A percentile compares a stretch with the other conserved stretches of the same genome.
These are phyloP conservation scores for Patagioenas fasciata DNA, from an alignment of 2,113 vertebrate genomes.

Conservation along the genomic window DNA sequence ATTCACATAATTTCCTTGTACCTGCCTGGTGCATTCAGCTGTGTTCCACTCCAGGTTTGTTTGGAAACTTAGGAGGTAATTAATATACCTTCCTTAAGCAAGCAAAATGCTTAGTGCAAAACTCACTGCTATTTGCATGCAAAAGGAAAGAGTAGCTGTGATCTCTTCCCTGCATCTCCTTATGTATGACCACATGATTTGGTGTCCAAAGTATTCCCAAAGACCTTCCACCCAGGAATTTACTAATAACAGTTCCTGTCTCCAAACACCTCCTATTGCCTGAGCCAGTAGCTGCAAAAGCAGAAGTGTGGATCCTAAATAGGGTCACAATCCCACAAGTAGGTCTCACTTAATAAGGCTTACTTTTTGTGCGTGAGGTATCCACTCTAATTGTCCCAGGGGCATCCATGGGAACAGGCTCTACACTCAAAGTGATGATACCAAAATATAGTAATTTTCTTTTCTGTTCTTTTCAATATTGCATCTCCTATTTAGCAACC, in stretches of 20 bases:
- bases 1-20: not conserved
- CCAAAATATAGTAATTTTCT: not conserved
- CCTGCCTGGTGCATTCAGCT: not conserved
- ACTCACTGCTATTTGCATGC: not conserved
- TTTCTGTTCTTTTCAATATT: not conserved
- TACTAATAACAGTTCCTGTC: not conserved
- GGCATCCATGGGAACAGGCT: not conserved
- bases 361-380: not conserved
- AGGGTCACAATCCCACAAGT: not conserved
- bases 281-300: not conserved
- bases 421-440: not conserved
- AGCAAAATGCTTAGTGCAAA: not conserved
- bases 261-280: not conserved
- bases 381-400: not conserved
- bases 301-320: not conserved
- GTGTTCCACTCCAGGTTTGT: not conserved
- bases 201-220: not conserved
- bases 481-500: not conserved
- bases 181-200: not conserved
- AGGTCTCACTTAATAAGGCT: not conserved
- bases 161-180: not conserved
- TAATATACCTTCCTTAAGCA: not conserved
- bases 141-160: not conserved
- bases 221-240: not conserved
- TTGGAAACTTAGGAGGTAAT: not conserved